Percentiles rank a stretch among this genome's conserved stretches.
phyloP scores from a whole-genome alignment of 2,888 invertebrate species.

The Malthinus flaveolus region DNA sequence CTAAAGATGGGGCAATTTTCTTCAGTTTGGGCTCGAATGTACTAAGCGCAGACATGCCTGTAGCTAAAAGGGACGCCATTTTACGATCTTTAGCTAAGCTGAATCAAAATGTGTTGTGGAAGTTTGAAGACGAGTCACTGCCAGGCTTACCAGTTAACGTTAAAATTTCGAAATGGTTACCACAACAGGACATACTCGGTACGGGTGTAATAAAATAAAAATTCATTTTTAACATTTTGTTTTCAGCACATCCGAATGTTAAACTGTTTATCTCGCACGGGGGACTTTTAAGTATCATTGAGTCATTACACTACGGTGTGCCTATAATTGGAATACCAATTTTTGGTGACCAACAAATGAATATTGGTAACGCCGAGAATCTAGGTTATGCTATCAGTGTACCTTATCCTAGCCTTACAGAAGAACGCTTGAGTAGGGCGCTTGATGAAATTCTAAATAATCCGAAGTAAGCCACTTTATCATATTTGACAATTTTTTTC shows the following conservation, averaged over 20 bases:
- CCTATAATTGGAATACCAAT: conserved; percentile 11
- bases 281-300: conserved; percentile 9
- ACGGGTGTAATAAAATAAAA: background rate
- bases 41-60: conserved; percentile 39
- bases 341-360: conserved; percentile 17
- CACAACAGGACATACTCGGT: conserved; percentile 28
- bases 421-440: conserved; percentile 47
- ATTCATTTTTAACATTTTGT: background rate
- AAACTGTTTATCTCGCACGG: conserved; percentile 3
- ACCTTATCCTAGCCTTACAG: conserved; percentile 49
- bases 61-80: conserved; percentile 37
- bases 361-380: conserved; percentile 12
- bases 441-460: conserved; percentile 50
- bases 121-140: conserved; percentile 41
- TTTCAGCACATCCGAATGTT: background rate
- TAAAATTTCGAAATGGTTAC: conserved; percentile 21
- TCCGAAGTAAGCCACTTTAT: conserved; percentile 33
- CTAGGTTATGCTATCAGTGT: conserved; percentile 51
- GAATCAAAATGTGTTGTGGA: conserved; percentile 49
- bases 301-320: conserved; percentile 14
- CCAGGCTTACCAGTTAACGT: conserved; percentile 16
- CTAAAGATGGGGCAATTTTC: conserved; percentile 46
- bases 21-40: conserved; percentile 50
- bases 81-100: conserved; percentile 44
- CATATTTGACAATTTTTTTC: background rate